Base-by-base conservation (phyloP, 2,797 vertebrate species). In the Staurois parvus region DNA sequence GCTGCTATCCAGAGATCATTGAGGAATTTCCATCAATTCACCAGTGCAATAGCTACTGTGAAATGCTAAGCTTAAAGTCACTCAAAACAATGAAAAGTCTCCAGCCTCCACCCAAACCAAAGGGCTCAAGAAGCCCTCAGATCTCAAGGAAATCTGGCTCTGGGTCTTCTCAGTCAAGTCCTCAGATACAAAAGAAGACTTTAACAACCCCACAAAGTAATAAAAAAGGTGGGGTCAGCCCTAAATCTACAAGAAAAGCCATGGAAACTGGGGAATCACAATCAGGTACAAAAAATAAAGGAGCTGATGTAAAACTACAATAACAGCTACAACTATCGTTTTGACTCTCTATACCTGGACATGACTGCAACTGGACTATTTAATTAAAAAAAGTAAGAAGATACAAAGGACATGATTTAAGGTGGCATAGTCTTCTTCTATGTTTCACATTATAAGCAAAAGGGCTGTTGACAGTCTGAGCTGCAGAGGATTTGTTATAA, bases 31-130 rank as follows among this genome's bases (percentile, higher is more conserved):
- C 89, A 0, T 88, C 92, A 0, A 69, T 94, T 48, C 98, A 99
- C 92, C 96, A 94, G 79, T 99, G 98, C 90, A 99, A 96, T 92
- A 93, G 48, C 89, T 98, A 96, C 92, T 99, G 98, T 87, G 95
- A 94, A 85, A 94, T 97, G 87, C 93, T 99, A 77, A 93, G 95
- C 79, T 93, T 99, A 72, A 91, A 92, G 15, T 87, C 95, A 0
- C 91, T 97, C 40, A 97, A 96, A 91, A 87, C 83, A 12, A 88
- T 92, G 24, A 98, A 99, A 79, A 89, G 89, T 67, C 88, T 93
- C 32, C 95, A 95, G 83, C 94, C 95, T 72, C 91, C 94, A 0
- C 30, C 80, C 80, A 99, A 97, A 89, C 90, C 92, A 5, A 99
- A 98, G 90, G 95, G 95, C 82, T 96, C 97, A 84, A 96, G 92